Conservation (phyloP, 2,797 vertebrate species). For the Anguilla marmorata region DNA sequence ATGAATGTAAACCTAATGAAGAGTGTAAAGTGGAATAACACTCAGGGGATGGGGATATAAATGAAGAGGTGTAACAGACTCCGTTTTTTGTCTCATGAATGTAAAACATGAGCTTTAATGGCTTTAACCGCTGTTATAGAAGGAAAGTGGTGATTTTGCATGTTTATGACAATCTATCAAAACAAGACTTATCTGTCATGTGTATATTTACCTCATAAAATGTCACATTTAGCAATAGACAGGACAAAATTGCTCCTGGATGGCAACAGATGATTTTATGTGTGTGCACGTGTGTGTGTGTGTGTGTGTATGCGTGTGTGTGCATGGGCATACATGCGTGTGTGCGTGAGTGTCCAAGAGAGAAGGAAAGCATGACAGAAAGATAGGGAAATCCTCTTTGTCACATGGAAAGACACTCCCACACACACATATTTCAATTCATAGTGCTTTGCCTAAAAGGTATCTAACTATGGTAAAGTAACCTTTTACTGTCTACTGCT, state of each 20-base stretch:
- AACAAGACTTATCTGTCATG: conserved; percentile 18
- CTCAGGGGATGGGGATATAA: conserved; percentile 70
- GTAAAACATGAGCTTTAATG: conserved; percentile 39
- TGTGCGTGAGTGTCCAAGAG: conserved; percentile 40
- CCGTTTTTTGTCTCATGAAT: conserved; percentile 44
- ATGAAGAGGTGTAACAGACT: conserved; percentile 75
- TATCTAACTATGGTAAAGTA: not conserved
- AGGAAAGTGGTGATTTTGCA: not conserved
- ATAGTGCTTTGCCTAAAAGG: not conserved
- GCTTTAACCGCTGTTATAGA: conserved; percentile 52
- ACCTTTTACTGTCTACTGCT: not conserved
- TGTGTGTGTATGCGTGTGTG: not conserved
- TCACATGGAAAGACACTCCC: not conserved
- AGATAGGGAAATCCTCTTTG: not conserved
- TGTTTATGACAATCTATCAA: not conserved
- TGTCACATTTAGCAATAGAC: not conserved
- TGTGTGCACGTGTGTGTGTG: conserved; percentile 40
- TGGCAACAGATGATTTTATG: not conserved
- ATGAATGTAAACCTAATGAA: conserved; percentile 81
- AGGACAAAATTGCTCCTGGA: conserved; percentile 11
- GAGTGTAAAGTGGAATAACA: conserved; percentile 81
- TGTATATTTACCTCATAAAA: conserved; percentile 37
- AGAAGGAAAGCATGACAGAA: conserved; percentile 44
- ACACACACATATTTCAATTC: not conserved
- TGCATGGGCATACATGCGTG: conserved; percentile 27